Conservation (phyloP, 2,888 invertebrate genomes). For the Oligia fasciuncula region DNA sequence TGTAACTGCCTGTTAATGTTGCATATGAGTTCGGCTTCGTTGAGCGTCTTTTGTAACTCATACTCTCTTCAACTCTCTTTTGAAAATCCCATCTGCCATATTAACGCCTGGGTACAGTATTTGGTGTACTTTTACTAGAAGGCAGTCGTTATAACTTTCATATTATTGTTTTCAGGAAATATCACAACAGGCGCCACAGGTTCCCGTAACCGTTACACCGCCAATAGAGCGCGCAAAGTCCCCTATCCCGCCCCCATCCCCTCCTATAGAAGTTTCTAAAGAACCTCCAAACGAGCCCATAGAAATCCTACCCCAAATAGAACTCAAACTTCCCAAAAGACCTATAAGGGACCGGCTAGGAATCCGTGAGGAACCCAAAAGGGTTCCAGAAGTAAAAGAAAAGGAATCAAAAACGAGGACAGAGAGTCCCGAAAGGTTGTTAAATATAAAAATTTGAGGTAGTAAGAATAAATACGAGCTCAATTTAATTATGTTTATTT, state of each 20-base stretch:
- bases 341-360: conserved; percentile 86
- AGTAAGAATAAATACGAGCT: conserved; percentile 74
- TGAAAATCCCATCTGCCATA: background rate
- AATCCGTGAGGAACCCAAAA: conserved; percentile 75
- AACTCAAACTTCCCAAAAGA: conserved; percentile 87
- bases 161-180: conserved; percentile 78
- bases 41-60: background rate
- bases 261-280: conserved; percentile 53
- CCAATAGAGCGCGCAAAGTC: conserved; percentile 69
- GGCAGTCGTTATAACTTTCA: background rate
- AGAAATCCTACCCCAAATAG: conserved; percentile 85
- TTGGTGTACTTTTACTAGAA: background rate
- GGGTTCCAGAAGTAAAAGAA: conserved; percentile 70
- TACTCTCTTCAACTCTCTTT: background rate
- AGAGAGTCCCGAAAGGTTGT: conserved; percentile 87
- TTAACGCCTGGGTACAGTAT: background rate
- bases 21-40: background rate
- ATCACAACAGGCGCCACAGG: conserved; percentile 73
- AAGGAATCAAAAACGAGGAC: conserved; percentile 69
- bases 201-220: conserved; percentile 70
- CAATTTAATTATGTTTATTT: conserved; percentile 52
- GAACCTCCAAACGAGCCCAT: conserved; percentile 70
- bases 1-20: background rate
- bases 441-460: conserved; percentile 76
- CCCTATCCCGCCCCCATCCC: conserved; percentile 62